These are phyloP conservation scores for Callipepla californica DNA, from an alignment of 2,113 vertebrate species.

Conservation along the genomic window DNA sequence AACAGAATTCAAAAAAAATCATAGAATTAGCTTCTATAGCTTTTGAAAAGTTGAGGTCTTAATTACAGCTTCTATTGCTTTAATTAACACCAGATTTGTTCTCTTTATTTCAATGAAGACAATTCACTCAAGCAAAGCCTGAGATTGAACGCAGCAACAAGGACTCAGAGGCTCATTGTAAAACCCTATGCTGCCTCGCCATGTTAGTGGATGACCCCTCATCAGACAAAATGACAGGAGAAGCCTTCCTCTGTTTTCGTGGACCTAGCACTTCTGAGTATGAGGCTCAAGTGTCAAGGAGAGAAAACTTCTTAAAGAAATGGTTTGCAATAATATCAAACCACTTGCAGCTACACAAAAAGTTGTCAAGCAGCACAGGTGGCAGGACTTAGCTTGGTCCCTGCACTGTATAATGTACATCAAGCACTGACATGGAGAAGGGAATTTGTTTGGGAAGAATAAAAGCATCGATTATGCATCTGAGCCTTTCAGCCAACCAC, in stretches of 20 bases:
- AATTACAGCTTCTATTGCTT: neutral
- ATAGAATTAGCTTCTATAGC: neutral
- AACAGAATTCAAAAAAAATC: neutral
- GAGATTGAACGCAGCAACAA: neutral
- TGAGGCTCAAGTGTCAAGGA: neutral
- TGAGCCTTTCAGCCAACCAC: neutral
- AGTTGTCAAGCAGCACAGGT: neutral
- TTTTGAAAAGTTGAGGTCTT: neutral
- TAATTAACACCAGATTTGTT: neutral
- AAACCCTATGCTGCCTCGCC: neutral
- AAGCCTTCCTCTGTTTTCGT: neutral
- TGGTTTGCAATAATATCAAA: neutral
- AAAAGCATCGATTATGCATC: neutral
- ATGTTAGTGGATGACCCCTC: neutral
- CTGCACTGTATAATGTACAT: neutral
- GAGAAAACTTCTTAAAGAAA: neutral
- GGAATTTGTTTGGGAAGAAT: neutral
- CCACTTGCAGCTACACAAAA: neutral
- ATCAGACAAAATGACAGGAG: neutral
- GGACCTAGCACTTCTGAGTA: neutral
- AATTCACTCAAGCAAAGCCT: neutral
- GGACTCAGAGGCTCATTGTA: neutral
- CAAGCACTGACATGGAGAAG: neutral
- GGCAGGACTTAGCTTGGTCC: neutral
- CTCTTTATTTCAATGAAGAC: neutral